Base-by-base conservation (phyloP, 1,140 invertebrate genomes). In the Periplaneta americana region DNA sequence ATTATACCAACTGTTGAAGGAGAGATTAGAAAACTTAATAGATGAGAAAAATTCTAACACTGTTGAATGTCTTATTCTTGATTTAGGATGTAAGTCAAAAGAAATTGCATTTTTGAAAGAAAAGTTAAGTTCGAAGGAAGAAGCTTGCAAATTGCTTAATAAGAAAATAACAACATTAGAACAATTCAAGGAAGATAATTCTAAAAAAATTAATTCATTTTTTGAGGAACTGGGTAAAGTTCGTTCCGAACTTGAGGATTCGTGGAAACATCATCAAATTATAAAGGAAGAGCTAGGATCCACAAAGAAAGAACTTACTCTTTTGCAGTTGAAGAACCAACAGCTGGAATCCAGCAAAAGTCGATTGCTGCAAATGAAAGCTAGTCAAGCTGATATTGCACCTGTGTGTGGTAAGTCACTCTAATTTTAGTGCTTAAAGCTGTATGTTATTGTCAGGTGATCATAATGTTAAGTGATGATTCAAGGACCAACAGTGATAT, bases 11-110 rank as follows among this genome's bases (percentile, higher is more conserved):
- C 17, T 15, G 8, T 9, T 66, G 11, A 66, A 66, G 28, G 22
- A 66, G 28, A 28, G n/a, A 13, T n/a, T 66, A n/a, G 48, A n/a
- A 66, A 28, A n/a, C n/a, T 9, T 66, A n/a, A n/a, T 66, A 6
- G 48, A 66, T 66, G 34, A 79, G 78, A 39, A 39, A n/a, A 79
- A 48, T 28, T 66, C 8, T 66, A n/a, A 22, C 10, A 3, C 35
- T 8, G 37, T 79, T 75, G 48, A 82, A 66, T 82, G 66, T 66
- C 81, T 81, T 22, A 80, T 80, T 39, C 79, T 80, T 22, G 82
- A 83, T 34, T 22, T 83, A n/a, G 36, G 39, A 22, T 74, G 31
- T 34, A 75, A 82, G 31, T 57, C 33, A 3, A 74, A 74, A 34
- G 39, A 82, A 32, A 36, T 81, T 34, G 79, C 22, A 35, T 34